Conservation (phyloP, 2,888 invertebrate genomes). For the Vannuccia rotundouncinata region DNA sequence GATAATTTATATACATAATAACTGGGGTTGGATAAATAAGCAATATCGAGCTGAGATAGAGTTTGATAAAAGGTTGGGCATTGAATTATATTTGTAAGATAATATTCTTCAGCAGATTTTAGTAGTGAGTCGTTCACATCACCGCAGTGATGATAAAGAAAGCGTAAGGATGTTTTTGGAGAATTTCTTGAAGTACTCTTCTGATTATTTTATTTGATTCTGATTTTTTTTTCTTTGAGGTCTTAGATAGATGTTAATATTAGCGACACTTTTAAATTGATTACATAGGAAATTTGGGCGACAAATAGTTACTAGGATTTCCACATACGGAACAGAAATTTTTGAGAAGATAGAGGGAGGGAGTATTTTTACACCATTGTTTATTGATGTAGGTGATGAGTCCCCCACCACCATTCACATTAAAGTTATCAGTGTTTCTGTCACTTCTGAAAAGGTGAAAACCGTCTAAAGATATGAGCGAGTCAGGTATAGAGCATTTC, state of each 20-base stretch:
- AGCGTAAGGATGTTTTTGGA: slow-evolving; percentile 26
- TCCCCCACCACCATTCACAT: not conserved
- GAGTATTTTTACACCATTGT: slow-evolving; percentile 25
- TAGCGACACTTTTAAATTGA: slow-evolving; percentile 23
- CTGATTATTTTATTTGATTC: slow-evolving; percentile 26
- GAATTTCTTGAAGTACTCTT: slow-evolving; percentile 26
- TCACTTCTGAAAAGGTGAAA: not conserved
- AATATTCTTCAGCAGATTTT: slow-evolving; percentile 9
- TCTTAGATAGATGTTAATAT: slow-evolving; percentile 26
- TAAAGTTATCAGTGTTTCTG: not conserved
- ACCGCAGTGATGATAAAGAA: slow-evolving; percentile 23
- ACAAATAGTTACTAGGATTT: slow-evolving; percentile 26
- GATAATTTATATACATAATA: not conserved
- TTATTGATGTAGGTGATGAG: not conserved
- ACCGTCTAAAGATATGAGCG: not conserved
- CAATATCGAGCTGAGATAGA: not conserved
- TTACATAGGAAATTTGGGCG: slow-evolving; percentile 23
- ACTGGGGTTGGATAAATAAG: not conserved
- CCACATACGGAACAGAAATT: slow-evolving; percentile 20
- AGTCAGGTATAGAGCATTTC: not conserved
- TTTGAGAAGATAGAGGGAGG: slow-evolving; percentile 22
- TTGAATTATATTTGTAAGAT: not conserved
- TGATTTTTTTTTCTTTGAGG: slow-evolving; percentile 26
- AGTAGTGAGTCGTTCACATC: slow-evolving; percentile 26
- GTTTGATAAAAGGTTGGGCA: not conserved